These are phyloP conservation scores for Pyralis farinalis DNA, from an alignment of 2,888 invertebrate species.

Conservation along the genomic window DNA sequence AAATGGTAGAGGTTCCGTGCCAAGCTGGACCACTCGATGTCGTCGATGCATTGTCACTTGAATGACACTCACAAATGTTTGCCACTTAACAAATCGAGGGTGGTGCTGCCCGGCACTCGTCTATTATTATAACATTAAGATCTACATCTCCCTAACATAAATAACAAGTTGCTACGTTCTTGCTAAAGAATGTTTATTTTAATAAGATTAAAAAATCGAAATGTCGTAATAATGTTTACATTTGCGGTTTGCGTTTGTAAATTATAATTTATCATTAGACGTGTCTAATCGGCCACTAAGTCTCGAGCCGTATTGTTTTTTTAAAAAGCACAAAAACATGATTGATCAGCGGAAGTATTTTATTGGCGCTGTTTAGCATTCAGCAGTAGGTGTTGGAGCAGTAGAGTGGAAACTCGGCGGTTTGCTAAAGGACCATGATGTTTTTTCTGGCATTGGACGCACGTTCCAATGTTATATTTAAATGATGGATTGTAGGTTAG, in stretches of 20 bases:
- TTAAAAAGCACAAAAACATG: slow-evolving; percentile 54
- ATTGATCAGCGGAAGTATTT: slow-evolving; percentile 66
- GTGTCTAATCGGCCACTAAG: slow-evolving; percentile 62
- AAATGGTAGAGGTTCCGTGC: slow-evolving; percentile 37
- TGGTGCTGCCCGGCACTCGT: slow-evolving; percentile 27
- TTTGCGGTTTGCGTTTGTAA: slow-evolving; percentile 36
- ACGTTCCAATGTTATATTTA: slow-evolving; percentile 4
- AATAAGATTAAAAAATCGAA: slow-evolving; percentile 9
- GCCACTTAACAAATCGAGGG: slow-evolving; percentile 47
- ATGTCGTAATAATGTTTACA: slow-evolving; percentile 14
- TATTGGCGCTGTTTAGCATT: slow-evolving; percentile 43
- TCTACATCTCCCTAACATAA: slow-evolving; percentile 11
- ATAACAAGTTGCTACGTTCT: slow-evolving; percentile 4
- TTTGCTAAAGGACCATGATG: slow-evolving; percentile 20
- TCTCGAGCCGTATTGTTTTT: slow-evolving; percentile 49
- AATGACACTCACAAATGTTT: slow-evolving; percentile 67
- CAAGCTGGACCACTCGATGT: slow-evolving; percentile 46
- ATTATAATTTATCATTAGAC: slow-evolving; percentile 45
- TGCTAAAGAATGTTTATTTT: slow-evolving; percentile 6
- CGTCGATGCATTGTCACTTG: slow-evolving; percentile 54
- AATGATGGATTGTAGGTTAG: background rate
- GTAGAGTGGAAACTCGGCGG: slow-evolving; percentile 28
- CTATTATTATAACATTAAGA: slow-evolving; percentile 17
- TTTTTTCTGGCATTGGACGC: slow-evolving; percentile 18
- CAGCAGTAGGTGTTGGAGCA: slow-evolving; percentile 24